Percentiles rank a stretch among this genome's conserved stretches.
Evolutionary conservation across 2,113 vertebrate genomes (phyloP).

Genomic region (Falco punctatus): DNA sequence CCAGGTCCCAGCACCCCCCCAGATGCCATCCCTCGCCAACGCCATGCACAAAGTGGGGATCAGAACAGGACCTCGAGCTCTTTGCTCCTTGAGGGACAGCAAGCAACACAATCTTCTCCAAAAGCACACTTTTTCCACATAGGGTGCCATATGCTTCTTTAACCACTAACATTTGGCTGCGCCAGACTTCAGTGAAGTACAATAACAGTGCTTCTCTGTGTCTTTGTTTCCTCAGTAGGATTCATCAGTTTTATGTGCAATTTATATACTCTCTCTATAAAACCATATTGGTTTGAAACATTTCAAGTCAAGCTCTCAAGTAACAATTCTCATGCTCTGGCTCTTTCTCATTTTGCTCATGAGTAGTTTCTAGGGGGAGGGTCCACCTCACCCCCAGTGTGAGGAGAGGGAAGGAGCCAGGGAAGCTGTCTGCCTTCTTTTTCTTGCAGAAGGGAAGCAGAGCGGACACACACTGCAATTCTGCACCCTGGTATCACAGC

Average conservation of each 20-base stretch:
- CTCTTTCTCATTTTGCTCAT: not conserved
- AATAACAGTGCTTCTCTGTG: not conserved
- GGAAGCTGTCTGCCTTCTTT: fast-evolving
- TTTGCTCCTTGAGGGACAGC: not conserved
- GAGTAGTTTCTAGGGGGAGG: not conserved
- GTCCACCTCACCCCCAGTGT: fast-evolving
- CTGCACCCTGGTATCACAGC: not conserved
- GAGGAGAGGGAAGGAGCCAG: not conserved
- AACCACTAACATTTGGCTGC: not conserved
- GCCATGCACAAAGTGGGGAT: fast-evolving
- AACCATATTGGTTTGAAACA: not conserved
- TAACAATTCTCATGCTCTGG: not conserved
- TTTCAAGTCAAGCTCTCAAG: not conserved
- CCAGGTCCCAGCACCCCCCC: not conserved
- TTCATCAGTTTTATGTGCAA: not conserved
- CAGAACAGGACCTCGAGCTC: not conserved
- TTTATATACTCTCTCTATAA: not conserved
- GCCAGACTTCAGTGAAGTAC: not conserved
- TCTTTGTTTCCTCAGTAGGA: not conserved
- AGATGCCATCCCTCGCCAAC: too few relatives aligned
- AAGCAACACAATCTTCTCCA: not conserved
- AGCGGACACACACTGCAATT: fast-evolving
- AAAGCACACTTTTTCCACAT: not conserved
- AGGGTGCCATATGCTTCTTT: not conserved
- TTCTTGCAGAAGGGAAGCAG: not conserved